Conservation (phyloP, 2,797 vertebrate species). For the Enteromius afrohamiltoni region DNA sequence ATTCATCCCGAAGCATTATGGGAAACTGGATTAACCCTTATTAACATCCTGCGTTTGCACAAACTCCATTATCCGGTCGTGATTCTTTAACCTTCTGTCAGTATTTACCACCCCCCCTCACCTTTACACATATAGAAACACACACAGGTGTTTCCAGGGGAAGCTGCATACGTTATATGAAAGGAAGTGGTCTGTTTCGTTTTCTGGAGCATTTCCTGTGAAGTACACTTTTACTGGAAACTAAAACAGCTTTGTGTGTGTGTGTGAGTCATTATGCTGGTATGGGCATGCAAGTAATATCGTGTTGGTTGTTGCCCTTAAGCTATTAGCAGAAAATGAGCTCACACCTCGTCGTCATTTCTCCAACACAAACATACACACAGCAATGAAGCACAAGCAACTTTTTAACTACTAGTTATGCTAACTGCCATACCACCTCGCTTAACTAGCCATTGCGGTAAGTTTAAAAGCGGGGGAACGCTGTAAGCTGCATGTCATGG, state of each 20-base stretch:
- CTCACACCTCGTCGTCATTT: conserved; percentile 24
- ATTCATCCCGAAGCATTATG: not conserved
- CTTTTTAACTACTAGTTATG: conserved; percentile 15
- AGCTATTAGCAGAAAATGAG: conserved; percentile 5
- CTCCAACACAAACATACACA: not conserved
- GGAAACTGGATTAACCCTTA: conserved; percentile 31
- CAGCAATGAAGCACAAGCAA: not conserved
- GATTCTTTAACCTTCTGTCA: conserved; percentile 29
- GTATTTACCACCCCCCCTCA: conserved; percentile 22
- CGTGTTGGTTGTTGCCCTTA: conserved; percentile 6
- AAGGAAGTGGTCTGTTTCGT: conserved; percentile 19
- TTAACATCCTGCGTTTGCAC: conserved; percentile 13
- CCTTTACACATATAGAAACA: conserved; percentile 46
- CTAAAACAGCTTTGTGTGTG: conserved; percentile 9
- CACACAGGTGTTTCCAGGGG: conserved; percentile 57
- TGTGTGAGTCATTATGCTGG: conserved; percentile 17
- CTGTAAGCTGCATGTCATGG: not conserved
- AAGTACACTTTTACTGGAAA: conserved; percentile 36
- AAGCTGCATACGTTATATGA: conserved; percentile 23
- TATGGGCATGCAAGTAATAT: conserved; percentile 21
- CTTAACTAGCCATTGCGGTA: not conserved
- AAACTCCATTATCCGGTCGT: conserved; percentile 1
- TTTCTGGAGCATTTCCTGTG: conserved; percentile 43
- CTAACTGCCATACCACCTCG: not conserved
- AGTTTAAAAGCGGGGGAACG: not conserved